Conservation (phyloP, 2,113 vertebrate species). For the Cyanoderma ruficeps region DNA sequence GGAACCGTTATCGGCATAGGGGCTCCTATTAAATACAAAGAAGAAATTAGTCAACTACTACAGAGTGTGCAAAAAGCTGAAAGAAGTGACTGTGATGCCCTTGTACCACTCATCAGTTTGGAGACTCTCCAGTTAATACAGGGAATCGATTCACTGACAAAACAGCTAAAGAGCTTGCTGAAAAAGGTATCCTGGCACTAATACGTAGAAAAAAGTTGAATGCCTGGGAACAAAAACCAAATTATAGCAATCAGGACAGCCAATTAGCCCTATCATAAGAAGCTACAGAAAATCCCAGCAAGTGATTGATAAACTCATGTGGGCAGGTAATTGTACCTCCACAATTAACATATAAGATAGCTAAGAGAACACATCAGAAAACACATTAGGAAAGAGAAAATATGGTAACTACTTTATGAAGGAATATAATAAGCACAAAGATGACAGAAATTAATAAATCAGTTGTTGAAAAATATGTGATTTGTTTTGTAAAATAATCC, state of each 20-base stretch:
- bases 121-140: background rate
- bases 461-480: background rate
- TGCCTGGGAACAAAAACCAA: background rate
- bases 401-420: background rate
- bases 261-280: background rate
- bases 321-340: background rate
- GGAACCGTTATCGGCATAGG: background rate
- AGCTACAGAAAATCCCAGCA: background rate
- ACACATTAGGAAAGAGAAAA: background rate
- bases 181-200: background rate
- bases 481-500: background rate
- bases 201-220: background rate
- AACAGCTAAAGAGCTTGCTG: background rate
- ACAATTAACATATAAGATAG: background rate
- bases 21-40: background rate
- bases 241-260: background rate
- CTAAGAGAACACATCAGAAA: background rate
- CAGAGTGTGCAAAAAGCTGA: background rate
- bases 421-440: background rate
- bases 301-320: background rate
- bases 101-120: background rate
- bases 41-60: background rate
- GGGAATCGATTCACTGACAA: background rate
- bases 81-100: fast-evolving
- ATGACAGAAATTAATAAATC: background rate